Evolutionary conservation across 2,888 invertebrate genomes (phyloP), one percentile per base, ranked within the genome.

Genomic region (Phlogophora meticulosa): DNA sequence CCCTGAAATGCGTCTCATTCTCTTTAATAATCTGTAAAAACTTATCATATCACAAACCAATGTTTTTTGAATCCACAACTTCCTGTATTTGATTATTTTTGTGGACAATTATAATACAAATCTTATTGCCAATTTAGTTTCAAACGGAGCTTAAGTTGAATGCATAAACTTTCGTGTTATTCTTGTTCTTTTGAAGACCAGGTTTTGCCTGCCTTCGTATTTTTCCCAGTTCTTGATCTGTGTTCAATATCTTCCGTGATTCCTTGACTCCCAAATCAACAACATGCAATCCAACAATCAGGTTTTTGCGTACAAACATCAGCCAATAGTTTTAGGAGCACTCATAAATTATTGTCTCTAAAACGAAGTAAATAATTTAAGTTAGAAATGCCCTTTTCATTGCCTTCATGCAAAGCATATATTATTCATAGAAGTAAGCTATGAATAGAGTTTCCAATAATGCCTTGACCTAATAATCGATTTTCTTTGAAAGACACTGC

Each of bases 381-480:
- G 28, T 28, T 4, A 48, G 42, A 59, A 52, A 71, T 52, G 10
- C 58, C 43, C 17, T 57, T 65, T 65, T 13, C 4, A 34, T 40
- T 53, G 22, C 5, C 52, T 46, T 36, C 2, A 10, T 36, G 36
- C 9, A n/a, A n/a, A n/a, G n/a, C n/a, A n/a, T 36, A 4, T 51
- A 32, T 52, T 52, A 34, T 46, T 55, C 24, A 40, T n/a, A n/a
- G 46, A 43, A 38, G 15, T 22, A 46, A 43, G 70, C 34, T n/a
- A 57, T 60, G 40, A 68, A 45, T 53, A 61, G 58, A 68, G 70
- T 67, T 65, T 72, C 62, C 20, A 55, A 45, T 67, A 0, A 43
- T 49, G 11, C 76, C 79, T 72, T 79, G 82, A 72, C 82, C 72
- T 17, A 63, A 22, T 67, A 76, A 79, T 57, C 58, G 28, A 43